Evolutionary conservation across 2,113 vertebrate genomes (phyloP).

Genomic region (Barbus barbus): DNA sequence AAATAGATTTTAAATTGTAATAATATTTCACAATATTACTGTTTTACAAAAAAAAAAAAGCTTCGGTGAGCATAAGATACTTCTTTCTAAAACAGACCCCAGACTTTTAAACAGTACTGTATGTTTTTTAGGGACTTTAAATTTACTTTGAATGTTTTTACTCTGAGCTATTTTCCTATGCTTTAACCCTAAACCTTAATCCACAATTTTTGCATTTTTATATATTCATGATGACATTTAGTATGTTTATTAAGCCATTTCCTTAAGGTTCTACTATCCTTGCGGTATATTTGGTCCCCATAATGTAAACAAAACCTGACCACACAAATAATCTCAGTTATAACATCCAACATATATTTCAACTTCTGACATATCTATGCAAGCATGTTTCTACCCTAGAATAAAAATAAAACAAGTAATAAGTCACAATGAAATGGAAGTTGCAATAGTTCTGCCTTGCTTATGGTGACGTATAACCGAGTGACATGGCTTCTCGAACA

Average conservation of each 20-base stretch:
- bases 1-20: not conserved
- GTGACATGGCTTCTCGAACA: no score
- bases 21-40: not conserved
- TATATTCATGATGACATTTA: not conserved
- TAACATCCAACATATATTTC: no score
- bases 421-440: no score
- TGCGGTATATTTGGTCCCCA: not conserved
- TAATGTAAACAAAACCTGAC: not conserved
- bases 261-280: not conserved
- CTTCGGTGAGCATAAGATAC: not conserved
- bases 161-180: not conserved
- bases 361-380: not conserved
- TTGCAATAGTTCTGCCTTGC: no score
- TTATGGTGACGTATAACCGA: no score
- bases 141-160: not conserved
- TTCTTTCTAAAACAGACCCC: not conserved
- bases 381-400: not conserved
- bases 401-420: not conserved
- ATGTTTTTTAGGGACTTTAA: not conserved
- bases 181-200: not conserved
- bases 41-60: not conserved
- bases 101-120: not conserved
- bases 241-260: not conserved
- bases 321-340: no score
- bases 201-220: not conserved